Evolutionary conservation across 2,888 invertebrate genomes (phyloP), one percentile per base, ranked within the genome.

Genomic region (Tolmerus cingulatus): DNA sequence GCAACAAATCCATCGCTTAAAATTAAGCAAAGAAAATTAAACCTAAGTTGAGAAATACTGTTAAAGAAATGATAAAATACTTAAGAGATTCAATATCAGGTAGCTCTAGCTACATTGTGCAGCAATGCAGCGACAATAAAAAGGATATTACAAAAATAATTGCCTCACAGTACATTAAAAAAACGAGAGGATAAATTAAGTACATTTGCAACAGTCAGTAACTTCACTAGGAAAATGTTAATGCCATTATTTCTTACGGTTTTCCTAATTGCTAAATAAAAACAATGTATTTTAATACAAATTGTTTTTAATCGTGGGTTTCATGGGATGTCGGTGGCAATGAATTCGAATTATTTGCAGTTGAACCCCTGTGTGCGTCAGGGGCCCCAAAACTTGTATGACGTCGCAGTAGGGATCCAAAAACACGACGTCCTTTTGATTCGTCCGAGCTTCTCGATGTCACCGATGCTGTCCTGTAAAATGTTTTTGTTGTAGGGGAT

Each of bases 351-450:
- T 87, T 88, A 43, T 87, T 88, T 87, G 86, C 87, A 87, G 88
- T 66, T 51, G 86, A 86, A 51, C 88, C 89, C 57, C 89, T 89
- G 87, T 89, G 89, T 86, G 88, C 88, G 89, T 90, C 90, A 34
- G 90, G 90, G 9, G 90, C 90, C 87, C 90, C 90, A 89, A 90
- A 90, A 88, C 90, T 90, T 87, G 90, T 90, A 88, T 90, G 90
- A 88, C 90, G 90, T 87, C 90, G 89, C 86, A 90, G 89, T 88
- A 90, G 89, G 88, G 90, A 90, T 89, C 90, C 90, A 89, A 90
- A 90, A 46, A 89, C 90, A 87, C 90, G 90, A 81, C 90, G 90
- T 89, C 90, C 89, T 89, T 90, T 90, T 87, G 90, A 90, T 89
- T 90, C 90, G 89, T 90, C 90, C 46, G 90, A 90, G 87, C 90